Evolutionary conservation across 2,113 vertebrate species (phyloP).

Genomic region (Pituophis catenifer): DNA sequence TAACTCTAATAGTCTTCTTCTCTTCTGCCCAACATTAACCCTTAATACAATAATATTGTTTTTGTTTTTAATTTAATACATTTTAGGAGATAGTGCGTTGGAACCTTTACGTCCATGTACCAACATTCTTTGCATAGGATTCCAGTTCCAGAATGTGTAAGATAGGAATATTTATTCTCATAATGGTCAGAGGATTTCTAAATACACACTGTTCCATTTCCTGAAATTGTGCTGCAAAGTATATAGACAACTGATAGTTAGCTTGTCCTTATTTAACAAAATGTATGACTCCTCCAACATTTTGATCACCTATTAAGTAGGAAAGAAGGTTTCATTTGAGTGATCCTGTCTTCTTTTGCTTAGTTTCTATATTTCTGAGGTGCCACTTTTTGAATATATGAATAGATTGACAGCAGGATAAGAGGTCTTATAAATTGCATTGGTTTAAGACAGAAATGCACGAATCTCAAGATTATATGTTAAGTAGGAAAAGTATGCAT

Average conservation of each 20-base stretch:
- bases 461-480: not conserved
- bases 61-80: no score
- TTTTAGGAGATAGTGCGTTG: no score
- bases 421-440: not conserved
- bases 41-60: no score
- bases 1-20: not conserved
- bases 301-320: not conserved
- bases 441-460: not conserved
- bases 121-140: not conserved
- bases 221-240: not conserved
- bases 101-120: no score
- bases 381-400: not conserved
- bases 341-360: not conserved
- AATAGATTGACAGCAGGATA: not conserved
- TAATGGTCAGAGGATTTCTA: not conserved
- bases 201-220: not conserved
- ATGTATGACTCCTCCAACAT: not conserved
- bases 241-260: not conserved
- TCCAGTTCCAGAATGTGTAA: not conserved
- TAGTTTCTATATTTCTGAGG: not conserved
- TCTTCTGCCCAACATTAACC: not conserved
- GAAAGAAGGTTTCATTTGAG: not conserved
- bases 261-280: not conserved
- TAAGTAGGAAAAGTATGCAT: not conserved
- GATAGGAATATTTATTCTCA: not conserved